Conservation (phyloP, 2,113 vertebrate species). For the Irena cyanogastra region DNA sequence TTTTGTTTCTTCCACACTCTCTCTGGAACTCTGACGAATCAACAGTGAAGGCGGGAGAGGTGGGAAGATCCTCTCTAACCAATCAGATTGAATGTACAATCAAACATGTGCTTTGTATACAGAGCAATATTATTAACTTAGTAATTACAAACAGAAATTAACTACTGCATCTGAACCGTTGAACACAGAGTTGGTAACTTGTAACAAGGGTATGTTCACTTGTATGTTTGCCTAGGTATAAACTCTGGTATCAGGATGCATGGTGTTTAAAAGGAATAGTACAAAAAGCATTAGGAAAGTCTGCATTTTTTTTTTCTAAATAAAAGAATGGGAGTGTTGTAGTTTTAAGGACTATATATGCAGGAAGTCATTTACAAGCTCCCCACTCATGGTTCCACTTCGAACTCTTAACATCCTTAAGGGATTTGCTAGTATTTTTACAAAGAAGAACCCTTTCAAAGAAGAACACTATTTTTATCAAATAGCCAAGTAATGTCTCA, state of each 20-base stretch:
- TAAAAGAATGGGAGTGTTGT: neutral
- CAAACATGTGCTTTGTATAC: neutral
- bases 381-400: neutral
- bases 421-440: neutral
- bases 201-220: accelerated
- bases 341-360: neutral
- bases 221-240: neutral
- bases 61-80: neutral
- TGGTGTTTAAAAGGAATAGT: neutral
- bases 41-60: accelerated
- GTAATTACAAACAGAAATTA: neutral
- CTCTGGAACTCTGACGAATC: neutral
- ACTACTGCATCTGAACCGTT: neutral
- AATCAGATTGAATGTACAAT: accelerated
- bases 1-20: neutral
- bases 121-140: neutral
- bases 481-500: neutral
- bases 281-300: neutral
- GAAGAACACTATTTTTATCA: neutral
- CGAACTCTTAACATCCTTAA: neutral
- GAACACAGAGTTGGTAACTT: neutral
- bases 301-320: neutral
- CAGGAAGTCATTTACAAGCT: neutral
- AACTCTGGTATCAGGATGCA: neutral
- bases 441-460: neutral